Evolutionary conservation across 2,888 invertebrate genomes (phyloP).

Genomic region (Nephrotoma appendiculata): DNA sequence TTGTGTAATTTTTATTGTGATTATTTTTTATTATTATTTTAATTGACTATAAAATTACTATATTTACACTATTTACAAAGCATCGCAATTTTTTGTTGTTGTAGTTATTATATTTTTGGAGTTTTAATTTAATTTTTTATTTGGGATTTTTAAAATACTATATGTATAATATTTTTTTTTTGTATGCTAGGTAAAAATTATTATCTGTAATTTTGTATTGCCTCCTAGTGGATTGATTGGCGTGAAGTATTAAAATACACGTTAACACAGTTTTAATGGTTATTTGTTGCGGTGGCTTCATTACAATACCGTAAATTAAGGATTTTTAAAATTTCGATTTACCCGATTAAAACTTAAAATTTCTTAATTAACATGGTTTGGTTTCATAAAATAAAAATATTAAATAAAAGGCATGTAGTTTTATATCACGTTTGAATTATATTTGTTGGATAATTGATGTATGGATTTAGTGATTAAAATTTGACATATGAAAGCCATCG

Average conservation of each 20-base stretch:
- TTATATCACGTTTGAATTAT: too few species aligned
- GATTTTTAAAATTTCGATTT: neutral
- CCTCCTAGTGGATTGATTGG: neutral
- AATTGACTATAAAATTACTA: neutral
- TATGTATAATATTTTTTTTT: neutral
- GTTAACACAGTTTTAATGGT: neutral
- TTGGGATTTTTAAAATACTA: neutral
- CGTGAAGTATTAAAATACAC: neutral
- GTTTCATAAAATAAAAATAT: too few species aligned
- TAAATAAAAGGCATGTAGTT: too few species aligned
- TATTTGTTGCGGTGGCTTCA: neutral
- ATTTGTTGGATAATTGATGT: too few species aligned
- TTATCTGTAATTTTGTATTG: neutral
- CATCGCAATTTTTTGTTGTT: neutral
- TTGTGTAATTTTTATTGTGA: neutral
- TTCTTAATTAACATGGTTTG: neutral
- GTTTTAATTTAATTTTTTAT: neutral
- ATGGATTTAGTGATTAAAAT: too few species aligned
- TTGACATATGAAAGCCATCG: too few species aligned
- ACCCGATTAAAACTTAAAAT: neutral
- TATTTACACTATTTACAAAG: neutral
- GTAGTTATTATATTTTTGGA: neutral
- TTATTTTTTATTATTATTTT: neutral
- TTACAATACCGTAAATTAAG: neutral
- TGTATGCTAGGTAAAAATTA: neutral